phyloP scores from a whole-genome alignment of 2,797 vertebrate species.

The Heliangelus exortis region DNA sequence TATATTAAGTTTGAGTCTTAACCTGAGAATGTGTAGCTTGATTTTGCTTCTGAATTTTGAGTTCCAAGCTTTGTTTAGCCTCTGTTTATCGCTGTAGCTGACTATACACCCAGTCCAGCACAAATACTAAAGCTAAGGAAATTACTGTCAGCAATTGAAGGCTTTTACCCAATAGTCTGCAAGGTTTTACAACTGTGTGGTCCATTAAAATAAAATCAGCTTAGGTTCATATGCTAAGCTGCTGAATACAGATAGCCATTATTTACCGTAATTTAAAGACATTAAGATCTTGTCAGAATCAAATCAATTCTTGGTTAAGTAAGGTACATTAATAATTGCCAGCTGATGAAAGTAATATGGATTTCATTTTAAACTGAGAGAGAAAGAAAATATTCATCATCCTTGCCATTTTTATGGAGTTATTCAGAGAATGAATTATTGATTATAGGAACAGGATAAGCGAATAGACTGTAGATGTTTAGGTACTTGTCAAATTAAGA shows the following conservation, averaged over 20 bases:
- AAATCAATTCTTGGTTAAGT: constrained; percentile 71
- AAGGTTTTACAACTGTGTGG: constrained; percentile 7
- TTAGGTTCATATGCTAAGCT: neutral
- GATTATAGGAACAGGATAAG: constrained; percentile 43
- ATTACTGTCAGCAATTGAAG: neutral
- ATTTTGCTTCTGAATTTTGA: neutral
- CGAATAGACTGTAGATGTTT: constrained; percentile 38
- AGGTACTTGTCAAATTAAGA: constrained; percentile 56
- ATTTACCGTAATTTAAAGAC: constrained; percentile 66
- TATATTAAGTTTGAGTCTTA: neutral
- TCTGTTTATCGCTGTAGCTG: neutral
- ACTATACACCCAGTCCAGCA: neutral
- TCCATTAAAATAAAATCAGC: constrained; percentile 28
- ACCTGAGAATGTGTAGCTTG: neutral
- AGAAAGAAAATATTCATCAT: constrained; percentile 64
- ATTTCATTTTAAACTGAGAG: constrained; percentile 71
- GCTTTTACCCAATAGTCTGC: neutral
- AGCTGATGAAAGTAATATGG: constrained; percentile 63
- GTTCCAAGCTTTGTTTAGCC: neutral
- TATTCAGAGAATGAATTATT: constrained; percentile 69
- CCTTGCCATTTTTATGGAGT: constrained; percentile 53
- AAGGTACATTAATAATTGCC: constrained; percentile 53
- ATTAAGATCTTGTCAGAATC: constrained; percentile 71
- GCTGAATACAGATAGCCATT: constrained; percentile 58
- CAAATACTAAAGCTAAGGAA: neutral